phyloP scores from a whole-genome alignment of 2,888 invertebrate species.

The Branchipolynoe longqiensis region DNA sequence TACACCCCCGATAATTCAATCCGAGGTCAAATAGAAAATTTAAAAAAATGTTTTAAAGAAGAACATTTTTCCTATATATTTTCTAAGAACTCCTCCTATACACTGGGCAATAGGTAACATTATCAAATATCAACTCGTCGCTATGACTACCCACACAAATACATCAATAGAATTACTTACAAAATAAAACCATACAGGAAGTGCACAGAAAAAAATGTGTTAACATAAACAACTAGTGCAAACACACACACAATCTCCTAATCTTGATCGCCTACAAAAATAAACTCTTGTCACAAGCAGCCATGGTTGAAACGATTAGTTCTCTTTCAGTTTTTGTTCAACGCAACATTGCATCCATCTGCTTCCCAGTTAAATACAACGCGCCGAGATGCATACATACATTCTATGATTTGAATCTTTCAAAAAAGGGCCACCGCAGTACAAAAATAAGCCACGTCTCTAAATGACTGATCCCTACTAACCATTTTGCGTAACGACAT shows the following conservation, averaged over 20 bases:
- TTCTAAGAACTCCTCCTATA: not conserved
- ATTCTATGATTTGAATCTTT: not conserved
- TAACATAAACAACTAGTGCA: not conserved
- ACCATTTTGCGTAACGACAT: slow-evolving; percentile 49
- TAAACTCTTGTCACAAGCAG: not conserved
- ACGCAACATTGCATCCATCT: not conserved
- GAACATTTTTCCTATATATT: not conserved
- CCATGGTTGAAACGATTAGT: too few species aligned
- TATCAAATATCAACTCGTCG: slow-evolving; percentile 1
- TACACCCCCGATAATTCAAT: too few species aligned
- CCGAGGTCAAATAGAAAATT: too few species aligned
- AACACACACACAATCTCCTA: not conserved
- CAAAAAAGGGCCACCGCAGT: not conserved
- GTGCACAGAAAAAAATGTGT: too few species aligned
- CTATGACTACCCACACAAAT: not conserved
- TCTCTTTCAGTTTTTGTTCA: too few species aligned
- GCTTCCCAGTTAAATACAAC: not conserved
- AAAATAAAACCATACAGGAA: too few species aligned
- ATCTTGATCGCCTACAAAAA: not conserved
- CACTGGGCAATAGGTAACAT: not conserved
- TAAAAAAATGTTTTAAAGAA: not conserved
- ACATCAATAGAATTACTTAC: not conserved
- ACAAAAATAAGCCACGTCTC: slow-evolving; percentile 43
- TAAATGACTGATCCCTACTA: slow-evolving; percentile 34
- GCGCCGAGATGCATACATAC: not conserved